Base-by-base conservation (phyloP, 2,888 invertebrate species). In the Eupithecia pulchellata region DNA sequence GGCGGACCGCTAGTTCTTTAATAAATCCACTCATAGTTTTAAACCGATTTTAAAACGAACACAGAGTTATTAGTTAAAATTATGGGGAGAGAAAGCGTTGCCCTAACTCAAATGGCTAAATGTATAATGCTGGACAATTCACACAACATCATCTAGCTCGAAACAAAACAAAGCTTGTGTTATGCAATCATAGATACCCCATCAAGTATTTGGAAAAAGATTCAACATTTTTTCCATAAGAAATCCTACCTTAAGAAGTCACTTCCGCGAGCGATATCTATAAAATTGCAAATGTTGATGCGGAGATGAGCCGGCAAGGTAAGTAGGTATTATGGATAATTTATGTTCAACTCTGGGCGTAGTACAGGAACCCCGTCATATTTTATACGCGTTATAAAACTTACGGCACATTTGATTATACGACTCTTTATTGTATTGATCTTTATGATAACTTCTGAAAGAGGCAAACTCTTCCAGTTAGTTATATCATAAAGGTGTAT, bases 341-440 rank as follows among this genome's bases (percentile, higher is more conserved):
- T 55, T 36, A 27, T 36, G 55, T 60, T 64, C 29, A 69, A 60
- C 42, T 66, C 57, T 58, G 64, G 60, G 47, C 66, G 25, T 32
- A 20, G 60, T 34, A 61, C 61, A 61, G 20, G 61, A 70, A 65
- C 42, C 65, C 30, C 14, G 42, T 58, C 66, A 63, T 63, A 70
- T 52, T 64, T 71, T 68, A 64, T 68, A 65, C 71, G 61, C 64
- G 34, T 63, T 39, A 68, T 74, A 74, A 71, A 73, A 61, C 70
- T 69, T 69, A 36, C 11, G 20, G 20, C 52, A 25, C 25, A 9
- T 52, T 52, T 52, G 52, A 52, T 25, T 52, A 25, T 52, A 25
- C 52, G 4, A 52, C 52, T 52, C n/a, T 47, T 20, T 9, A 20
- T 47, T 47, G 20, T 42, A 42, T 47, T 47, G 3, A 20, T 20